Conservation (phyloP, 2,888 invertebrate species). For the Lordiphosa andalusiaca region DNA sequence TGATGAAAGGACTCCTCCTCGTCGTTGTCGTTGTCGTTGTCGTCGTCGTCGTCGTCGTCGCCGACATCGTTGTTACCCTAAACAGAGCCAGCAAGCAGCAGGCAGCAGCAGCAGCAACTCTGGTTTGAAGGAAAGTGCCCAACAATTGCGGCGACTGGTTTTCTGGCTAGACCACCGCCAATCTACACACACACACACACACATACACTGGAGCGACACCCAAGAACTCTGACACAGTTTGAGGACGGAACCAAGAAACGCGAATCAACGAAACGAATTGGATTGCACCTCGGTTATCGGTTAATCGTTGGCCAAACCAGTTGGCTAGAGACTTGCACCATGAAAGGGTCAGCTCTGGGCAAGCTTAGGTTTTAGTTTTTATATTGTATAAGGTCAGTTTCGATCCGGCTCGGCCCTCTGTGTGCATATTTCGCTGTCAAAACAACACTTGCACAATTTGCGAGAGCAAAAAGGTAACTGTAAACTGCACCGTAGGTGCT, state of each 20-base stretch:
- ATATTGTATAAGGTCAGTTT: too few species aligned
- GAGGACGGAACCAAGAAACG: conserved; percentile 8
- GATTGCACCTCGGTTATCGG: conserved; percentile 5
- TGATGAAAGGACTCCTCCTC: conserved; percentile 26
- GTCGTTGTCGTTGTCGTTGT: background rate
- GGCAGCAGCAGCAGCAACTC: conserved; percentile 4
- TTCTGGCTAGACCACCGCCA: conserved; percentile 2
- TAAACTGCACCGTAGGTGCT: too few species aligned
- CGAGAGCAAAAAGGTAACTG: too few species aligned
- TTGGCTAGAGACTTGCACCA: too few species aligned
- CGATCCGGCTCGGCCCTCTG: too few species aligned
- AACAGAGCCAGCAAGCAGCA: background rate
- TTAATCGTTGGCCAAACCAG: conserved; percentile 2
- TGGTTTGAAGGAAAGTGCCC: background rate
- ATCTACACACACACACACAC: too few species aligned
- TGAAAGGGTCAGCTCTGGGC: too few species aligned
- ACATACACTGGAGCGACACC: too few species aligned
- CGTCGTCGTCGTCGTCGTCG: background rate
- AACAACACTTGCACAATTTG: too few species aligned
- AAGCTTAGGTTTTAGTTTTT: too few species aligned
- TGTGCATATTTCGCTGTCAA: too few species aligned
- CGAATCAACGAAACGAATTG: conserved; percentile 11
- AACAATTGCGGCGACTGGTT: conserved; percentile 14
- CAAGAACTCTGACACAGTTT: conserved; percentile 38
- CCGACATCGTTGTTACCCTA: conserved; percentile 22